Conservation (phyloP, 2,888 invertebrate genomes). For the Lissocephala sabroskyi region DNA sequence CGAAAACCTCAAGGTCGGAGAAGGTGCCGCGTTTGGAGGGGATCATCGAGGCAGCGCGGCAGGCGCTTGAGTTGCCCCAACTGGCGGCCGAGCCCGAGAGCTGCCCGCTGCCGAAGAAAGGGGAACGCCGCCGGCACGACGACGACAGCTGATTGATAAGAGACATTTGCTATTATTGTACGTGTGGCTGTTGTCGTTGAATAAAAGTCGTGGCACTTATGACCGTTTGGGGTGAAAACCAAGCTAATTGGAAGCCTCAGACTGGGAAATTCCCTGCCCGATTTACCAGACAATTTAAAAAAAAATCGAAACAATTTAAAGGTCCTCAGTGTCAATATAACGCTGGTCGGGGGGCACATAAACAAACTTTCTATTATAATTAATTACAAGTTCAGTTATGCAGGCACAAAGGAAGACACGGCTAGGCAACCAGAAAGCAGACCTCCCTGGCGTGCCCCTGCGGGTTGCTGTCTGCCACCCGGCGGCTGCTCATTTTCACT, state of each 20-base stretch:
- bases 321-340: no score
- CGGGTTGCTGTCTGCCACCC: neutral
- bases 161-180: no score
- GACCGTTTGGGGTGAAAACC: neutral
- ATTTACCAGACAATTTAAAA: no score
- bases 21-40: slow-evolving; percentile 57
- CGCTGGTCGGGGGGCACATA: no score
- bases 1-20: slow-evolving; percentile 29
- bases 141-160: no score
- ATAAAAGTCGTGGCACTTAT: no score
- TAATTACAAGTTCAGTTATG: slow-evolving; percentile 14
- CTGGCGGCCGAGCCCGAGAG: neutral
- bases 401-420: neutral
- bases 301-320: no score
- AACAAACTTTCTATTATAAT: slow-evolving; percentile 38
- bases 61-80: slow-evolving; percentile 23
- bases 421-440: neutral
- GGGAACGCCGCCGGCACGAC: no score
- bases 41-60: slow-evolving; percentile 38
- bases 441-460: neutral
- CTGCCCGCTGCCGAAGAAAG: neutral
- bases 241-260: neutral
- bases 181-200: no score
- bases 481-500: slow-evolving; percentile 45
- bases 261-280: neutral